Conservation (phyloP, 2,113 vertebrate genomes). For the Vulpes lagopus region DNA sequence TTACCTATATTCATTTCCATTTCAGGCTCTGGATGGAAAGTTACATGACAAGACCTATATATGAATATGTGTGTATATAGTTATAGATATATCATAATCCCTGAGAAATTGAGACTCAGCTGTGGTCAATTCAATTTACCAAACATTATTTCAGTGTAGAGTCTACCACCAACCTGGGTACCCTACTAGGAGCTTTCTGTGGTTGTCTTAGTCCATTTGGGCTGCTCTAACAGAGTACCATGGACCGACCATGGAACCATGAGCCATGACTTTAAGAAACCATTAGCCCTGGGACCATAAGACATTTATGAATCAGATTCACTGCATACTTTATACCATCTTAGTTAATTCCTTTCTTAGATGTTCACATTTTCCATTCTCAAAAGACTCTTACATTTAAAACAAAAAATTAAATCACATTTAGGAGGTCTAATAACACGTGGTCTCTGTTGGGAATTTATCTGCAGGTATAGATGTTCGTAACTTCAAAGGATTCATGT, state of each 20-base stretch:
- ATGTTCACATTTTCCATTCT: neutral
- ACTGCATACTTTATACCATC: neutral
- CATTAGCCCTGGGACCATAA: neutral
- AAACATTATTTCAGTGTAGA: neutral
- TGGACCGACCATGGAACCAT: neutral
- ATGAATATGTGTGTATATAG: neutral
- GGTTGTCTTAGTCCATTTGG: too few species aligned
- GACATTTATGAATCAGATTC: conserved; percentile 52
- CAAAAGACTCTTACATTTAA: conserved; percentile 42
- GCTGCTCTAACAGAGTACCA: too few species aligned
- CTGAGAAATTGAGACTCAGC: conserved; percentile 4
- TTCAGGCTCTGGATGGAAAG: conserved; percentile 8
- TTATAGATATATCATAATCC: neutral
- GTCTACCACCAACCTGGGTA: neutral
- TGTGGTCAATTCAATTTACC: neutral
- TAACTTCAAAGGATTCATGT: conserved; percentile 50
- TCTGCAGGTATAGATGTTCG: conserved; percentile 39
- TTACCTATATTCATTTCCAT: neutral
- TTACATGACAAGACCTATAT: neutral
- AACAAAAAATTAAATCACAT: conserved; percentile 42
- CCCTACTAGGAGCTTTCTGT: too few species aligned
- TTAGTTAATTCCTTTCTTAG: conserved; percentile 51
- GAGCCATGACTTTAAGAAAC: conserved; percentile 19
- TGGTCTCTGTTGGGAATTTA: conserved; percentile 20
- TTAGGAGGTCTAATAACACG: neutral